Percentiles rank a stretch among this genome's conserved stretches.
Conservation (phyloP, 2,113 vertebrate species). For the Ardeotis arabs region DNA sequence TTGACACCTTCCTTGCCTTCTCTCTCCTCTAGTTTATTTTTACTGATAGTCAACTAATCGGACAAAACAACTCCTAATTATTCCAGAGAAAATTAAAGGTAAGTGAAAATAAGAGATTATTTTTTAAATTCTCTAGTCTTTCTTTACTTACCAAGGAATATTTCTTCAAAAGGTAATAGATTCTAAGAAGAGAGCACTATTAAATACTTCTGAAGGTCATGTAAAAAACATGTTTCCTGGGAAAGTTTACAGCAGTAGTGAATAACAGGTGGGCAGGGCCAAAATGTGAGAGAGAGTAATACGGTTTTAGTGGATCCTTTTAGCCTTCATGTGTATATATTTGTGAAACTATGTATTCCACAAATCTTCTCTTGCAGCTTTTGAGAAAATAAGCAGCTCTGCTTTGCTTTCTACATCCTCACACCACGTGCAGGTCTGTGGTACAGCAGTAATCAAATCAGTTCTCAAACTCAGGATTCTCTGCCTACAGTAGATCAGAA, state of each 20-base stretch:
- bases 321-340: background rate
- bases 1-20: background rate
- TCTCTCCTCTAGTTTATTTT: background rate
- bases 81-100: background rate
- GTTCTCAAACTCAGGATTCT: background rate
- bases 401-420: background rate
- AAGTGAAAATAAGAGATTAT: background rate
- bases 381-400: background rate
- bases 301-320: background rate
- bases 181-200: background rate
- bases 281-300: background rate
- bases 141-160: background rate
- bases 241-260: background rate
- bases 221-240: background rate
- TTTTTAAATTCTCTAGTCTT: background rate
- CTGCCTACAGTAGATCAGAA: background rate
- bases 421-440: background rate
- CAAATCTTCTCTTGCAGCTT: background rate
- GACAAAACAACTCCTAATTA: background rate
- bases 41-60: background rate
- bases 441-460: background rate
- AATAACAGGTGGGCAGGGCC: background rate
- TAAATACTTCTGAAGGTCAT: background rate
- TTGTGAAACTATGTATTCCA: background rate
- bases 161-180: background rate